These are phyloP conservation scores for Choristoneura rosaceana DNA, from an alignment of 2,888 invertebrate genomes.

Conservation along the genomic window DNA sequence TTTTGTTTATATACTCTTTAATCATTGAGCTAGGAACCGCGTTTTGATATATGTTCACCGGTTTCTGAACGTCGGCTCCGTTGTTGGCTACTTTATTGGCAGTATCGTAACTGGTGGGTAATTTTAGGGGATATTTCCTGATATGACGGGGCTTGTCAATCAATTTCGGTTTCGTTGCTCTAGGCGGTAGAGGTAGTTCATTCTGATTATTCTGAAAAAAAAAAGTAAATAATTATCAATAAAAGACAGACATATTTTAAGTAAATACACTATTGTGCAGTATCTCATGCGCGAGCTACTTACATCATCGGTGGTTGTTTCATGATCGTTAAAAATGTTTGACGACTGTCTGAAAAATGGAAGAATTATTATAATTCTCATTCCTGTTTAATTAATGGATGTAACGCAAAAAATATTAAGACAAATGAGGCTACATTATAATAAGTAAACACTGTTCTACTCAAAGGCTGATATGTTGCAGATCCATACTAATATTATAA, in stretches of 20 bases:
- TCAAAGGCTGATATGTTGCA: too few relatives aligned
- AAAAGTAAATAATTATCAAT: neutral
- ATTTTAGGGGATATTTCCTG: conserved; percentile 68
- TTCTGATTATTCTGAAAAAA: conserved; percentile 55
- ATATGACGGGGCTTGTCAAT: conserved; percentile 74
- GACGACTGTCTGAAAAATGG: conserved; percentile 18
- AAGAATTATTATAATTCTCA: neutral
- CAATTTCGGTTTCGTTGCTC: conserved; percentile 67
- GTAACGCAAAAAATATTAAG: too few relatives aligned
- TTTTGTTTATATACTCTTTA: conserved; percentile 32
- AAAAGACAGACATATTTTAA: too few relatives aligned
- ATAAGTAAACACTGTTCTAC: too few relatives aligned
- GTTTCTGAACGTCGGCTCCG: conserved; percentile 21
- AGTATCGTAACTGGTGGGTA: conserved; percentile 48
- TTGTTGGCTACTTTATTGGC: conserved; percentile 24
- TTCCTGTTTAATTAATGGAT: too few relatives aligned
- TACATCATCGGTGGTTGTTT: conserved; percentile 20
- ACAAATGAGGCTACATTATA: too few relatives aligned
- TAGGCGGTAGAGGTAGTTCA: conserved; percentile 70
- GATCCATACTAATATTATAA: too few relatives aligned
- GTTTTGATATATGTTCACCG: conserved; percentile 69
- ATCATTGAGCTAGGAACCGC: conserved; percentile 51
- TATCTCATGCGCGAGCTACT: conserved; percentile 4
- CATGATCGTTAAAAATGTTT: conserved; percentile 17
- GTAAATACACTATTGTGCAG: too few relatives aligned